Percentiles rank a stretch among this genome's conserved stretches.
phyloP scores from a whole-genome alignment of 2,113 vertebrate species.

The Thamnophis sirtalis region DNA sequence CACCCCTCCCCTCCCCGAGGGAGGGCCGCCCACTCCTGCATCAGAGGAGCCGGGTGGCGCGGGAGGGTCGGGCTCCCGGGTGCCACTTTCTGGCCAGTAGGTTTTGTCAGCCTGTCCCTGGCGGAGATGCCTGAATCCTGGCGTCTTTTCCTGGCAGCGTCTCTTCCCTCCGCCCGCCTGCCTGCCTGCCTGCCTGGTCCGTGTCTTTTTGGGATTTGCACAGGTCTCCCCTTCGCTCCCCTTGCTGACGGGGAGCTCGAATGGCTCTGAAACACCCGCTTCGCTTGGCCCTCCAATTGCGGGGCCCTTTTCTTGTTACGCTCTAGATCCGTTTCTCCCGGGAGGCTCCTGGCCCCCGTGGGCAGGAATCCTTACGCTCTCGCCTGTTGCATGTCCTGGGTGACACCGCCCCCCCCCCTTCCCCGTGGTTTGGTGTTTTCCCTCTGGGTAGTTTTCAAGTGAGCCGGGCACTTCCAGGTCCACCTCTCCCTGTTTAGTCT shows the following conservation, averaged over 20 bases:
- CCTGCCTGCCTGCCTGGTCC: not conserved
- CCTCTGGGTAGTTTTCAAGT: not conserved
- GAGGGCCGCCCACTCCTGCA: too few relatives aligned
- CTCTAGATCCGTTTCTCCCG: slow-evolving; percentile 16
- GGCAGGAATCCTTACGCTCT: not conserved
- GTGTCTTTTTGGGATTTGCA: not conserved
- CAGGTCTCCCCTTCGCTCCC: not conserved
- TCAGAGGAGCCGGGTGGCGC: not conserved
- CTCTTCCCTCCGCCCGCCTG: not conserved
- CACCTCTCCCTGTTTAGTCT: not conserved
- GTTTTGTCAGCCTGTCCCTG: not conserved
- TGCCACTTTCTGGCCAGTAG: not conserved
- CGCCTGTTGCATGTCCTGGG: not conserved
- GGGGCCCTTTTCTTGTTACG: not conserved
- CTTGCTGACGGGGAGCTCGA: not conserved
- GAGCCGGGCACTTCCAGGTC: not conserved
- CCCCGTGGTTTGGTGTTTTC: slow-evolving; percentile 21
- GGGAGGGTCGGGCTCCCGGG: not conserved
- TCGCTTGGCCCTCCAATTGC: not conserved
- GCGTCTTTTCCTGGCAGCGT: not conserved
- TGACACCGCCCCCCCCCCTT: not conserved
- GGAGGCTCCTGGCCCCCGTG: slow-evolving; percentile 11
- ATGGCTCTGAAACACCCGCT: not conserved
- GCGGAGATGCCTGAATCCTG: not conserved
- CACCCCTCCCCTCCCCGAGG: not conserved